Percentiles rank a stretch among this genome's conserved stretches.
Conservation (phyloP, 1,140 invertebrate species). For the Cryptotermes secundus region DNA sequence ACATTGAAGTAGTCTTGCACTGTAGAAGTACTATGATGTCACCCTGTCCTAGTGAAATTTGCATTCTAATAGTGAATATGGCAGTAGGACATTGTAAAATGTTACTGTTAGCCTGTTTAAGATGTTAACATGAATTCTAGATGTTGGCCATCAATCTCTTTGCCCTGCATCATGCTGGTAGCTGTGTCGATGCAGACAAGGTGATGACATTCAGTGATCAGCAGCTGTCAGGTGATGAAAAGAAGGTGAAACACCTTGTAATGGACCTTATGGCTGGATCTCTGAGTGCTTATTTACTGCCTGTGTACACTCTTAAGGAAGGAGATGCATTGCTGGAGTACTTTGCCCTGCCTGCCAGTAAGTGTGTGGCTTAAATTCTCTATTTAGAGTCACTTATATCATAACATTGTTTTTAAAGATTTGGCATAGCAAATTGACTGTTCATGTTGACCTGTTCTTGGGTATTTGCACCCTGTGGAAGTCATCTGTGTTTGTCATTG, state of each 20-base stretch:
- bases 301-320: conserved; percentile 65
- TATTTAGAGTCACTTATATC: no score
- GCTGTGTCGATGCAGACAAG: conserved; percentile 39
- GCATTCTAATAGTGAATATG: no score
- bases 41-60: no score
- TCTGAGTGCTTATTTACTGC: conserved; percentile 69
- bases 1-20: no score
- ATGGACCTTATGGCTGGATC: conserved; percentile 66
- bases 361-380: conserved; percentile 39
- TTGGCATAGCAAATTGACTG: no score
- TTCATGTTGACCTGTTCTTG: no score
- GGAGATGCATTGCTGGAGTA: conserved; percentile 60
- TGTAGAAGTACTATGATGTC: no score
- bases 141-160: conserved; percentile 77
- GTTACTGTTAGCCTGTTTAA: no score
- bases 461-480: no score
- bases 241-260: conserved; percentile 56
- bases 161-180: conserved; percentile 62
- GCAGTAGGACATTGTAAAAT: no score
- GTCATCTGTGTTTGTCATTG: no score
- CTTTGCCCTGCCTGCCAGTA: conserved; percentile 69
- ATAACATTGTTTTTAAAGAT: no score
- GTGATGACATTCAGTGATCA: conserved; percentile 32
- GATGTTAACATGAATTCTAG: conserved; percentile 53
- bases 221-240: conserved; percentile 56